Evolutionary conservation across 2,113 vertebrate species (phyloP).

Genomic region (Poeciliopsis retropinna): DNA sequence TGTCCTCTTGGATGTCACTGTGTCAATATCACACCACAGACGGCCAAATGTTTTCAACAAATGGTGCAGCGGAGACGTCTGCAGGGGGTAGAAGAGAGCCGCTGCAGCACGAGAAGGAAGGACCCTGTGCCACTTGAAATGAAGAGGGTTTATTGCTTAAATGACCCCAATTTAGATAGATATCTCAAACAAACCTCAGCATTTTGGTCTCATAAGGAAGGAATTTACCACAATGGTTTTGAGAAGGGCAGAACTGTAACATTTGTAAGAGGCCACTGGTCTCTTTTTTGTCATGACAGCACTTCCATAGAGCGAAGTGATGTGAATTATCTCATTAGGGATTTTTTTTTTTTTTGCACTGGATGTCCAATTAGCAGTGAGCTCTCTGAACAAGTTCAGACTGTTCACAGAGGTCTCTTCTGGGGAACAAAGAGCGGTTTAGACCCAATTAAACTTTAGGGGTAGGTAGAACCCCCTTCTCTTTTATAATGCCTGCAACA

Average conservation of each 20-base stretch:
- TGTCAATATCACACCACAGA: slow-evolving; percentile 6
- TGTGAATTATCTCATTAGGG: slow-evolving; percentile 62
- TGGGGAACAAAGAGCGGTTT: slow-evolving; percentile 64
- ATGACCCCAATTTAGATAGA: background rate
- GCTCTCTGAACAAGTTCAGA: slow-evolving; percentile 61
- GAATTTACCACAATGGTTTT: slow-evolving; percentile 3
- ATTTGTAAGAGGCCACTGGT: slow-evolving; percentile 33
- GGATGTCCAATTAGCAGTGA: slow-evolving; percentile 67
- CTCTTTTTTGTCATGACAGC: slow-evolving; percentile 36
- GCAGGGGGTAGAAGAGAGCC: slow-evolving; percentile 7
- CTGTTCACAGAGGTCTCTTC: slow-evolving; percentile 60
- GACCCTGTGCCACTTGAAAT: slow-evolving; percentile 13
- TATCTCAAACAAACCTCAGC: background rate
- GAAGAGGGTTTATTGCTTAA: slow-evolving; percentile 3
- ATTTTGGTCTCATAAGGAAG: background rate
- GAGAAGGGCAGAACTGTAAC: slow-evolving; percentile 10
- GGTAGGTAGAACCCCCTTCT: slow-evolving; percentile 46
- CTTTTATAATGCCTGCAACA: slow-evolving; percentile 36
- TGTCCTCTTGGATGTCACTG: slow-evolving; percentile 35
- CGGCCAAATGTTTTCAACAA: slow-evolving; percentile 55
- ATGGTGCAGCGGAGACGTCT: slow-evolving; percentile 35
- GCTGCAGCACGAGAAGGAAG: slow-evolving; percentile 11
- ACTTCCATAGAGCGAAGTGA: slow-evolving; percentile 41
- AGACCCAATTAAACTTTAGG: slow-evolving; percentile 69
- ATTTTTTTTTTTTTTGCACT: slow-evolving; percentile 29